A percentile compares a stretch with the other conserved stretches of the same genome.
Evolutionary conservation across 2,888 invertebrate genomes (phyloP).

Genomic region (Carcina quercana): DNA sequence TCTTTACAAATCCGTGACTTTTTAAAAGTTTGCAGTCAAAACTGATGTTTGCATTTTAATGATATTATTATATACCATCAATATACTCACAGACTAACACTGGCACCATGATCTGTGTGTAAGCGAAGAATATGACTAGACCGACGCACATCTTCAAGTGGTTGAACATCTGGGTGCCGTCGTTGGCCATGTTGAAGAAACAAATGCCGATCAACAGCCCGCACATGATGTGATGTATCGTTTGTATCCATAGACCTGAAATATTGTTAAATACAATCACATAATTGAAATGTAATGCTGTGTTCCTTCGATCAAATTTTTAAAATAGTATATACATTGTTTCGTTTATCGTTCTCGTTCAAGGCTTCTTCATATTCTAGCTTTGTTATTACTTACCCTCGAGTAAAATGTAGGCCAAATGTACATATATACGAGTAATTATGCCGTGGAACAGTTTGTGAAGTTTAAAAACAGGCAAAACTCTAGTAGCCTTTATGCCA

Average conservation of each 20-base stretch:
- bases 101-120: constrained; percentile 81
- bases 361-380: too few species aligned
- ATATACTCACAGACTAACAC: constrained; percentile 77
- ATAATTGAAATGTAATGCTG: too few species aligned
- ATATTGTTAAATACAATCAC: constrained; percentile 5
- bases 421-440: too few species aligned
- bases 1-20: too few species aligned
- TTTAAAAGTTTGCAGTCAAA: background rate
- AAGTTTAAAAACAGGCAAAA: too few species aligned
- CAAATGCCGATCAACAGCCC: constrained; percentile 73
- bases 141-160: constrained; percentile 81
- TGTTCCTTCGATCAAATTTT: too few species aligned
- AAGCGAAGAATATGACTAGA: constrained; percentile 77
- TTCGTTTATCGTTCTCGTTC: too few species aligned
- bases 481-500: too few species aligned
- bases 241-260: constrained; percentile 75
- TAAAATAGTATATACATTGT: too few species aligned
- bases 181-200: constrained; percentile 77
- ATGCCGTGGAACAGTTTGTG: too few species aligned
- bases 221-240: constrained; percentile 76
- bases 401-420: too few species aligned
- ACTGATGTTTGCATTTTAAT: background rate
- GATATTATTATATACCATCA: background rate
- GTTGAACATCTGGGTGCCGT: constrained; percentile 79
- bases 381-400: too few species aligned